phyloP scores from a whole-genome alignment of 2,888 invertebrate species.

The Piscicola geometra region DNA sequence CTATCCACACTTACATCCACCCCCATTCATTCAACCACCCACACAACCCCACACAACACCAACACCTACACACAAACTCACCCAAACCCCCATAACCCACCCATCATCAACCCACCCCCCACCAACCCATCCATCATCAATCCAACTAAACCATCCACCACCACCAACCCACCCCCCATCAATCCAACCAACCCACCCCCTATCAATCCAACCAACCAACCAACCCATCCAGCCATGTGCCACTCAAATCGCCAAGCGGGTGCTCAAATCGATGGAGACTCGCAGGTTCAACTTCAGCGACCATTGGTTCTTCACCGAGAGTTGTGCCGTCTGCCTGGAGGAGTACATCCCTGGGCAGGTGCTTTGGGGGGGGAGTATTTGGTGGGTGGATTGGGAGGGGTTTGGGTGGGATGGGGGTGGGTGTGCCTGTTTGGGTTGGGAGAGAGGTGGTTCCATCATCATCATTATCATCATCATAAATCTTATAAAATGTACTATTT shows the following conservation, averaged over 20 bases:
- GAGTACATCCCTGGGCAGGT: slow-evolving; percentile 57
- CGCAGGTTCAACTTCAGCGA: slow-evolving; percentile 34
- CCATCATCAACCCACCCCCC: too few species aligned
- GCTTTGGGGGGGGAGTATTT: slow-evolving; percentile 31
- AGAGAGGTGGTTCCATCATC: too few species aligned
- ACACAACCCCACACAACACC: slow-evolving; percentile 10
- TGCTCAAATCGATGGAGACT: slow-evolving; percentile 36
- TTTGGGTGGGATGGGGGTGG: too few species aligned
- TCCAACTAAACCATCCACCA: too few species aligned
- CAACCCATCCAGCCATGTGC: slow-evolving; percentile 11
- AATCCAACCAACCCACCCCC: not conserved
- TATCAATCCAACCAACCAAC: not conserved
- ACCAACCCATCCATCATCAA: too few species aligned
- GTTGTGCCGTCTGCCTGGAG: slow-evolving; percentile 58
- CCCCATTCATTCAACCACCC: not conserved
- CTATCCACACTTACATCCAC: slow-evolving; percentile 13
- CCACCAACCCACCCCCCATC: not conserved
- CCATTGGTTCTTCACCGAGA: slow-evolving; percentile 47
- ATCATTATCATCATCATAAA: too few species aligned
- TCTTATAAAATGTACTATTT: too few species aligned
- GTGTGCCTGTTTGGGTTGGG: too few species aligned
- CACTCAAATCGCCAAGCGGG: slow-evolving; percentile 35
- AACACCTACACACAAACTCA: not conserved
- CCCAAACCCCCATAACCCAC: not conserved
- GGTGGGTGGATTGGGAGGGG: too few species aligned